phyloP scores from a whole-genome alignment of 2,888 invertebrate genomes.

The Carcina quercana region DNA sequence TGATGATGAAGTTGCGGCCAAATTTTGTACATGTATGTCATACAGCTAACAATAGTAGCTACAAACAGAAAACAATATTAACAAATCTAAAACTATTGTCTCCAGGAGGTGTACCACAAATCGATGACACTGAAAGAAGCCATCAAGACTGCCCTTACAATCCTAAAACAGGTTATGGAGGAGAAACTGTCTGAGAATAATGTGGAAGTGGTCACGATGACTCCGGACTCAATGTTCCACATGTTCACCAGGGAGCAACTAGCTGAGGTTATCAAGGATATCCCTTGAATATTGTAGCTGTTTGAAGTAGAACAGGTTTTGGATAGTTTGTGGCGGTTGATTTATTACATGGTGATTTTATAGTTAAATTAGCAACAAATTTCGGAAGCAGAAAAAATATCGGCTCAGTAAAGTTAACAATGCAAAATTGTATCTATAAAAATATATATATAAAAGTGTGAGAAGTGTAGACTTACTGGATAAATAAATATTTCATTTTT shows the following conservation, averaged over 20 bases:
- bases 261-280: conserved; percentile 88
- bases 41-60: too few species aligned
- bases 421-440: too few species aligned
- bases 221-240: conserved; percentile 86
- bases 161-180: conserved; percentile 99
- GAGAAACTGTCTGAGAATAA: conserved; percentile 97
- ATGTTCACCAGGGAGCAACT: conserved; percentile 94
- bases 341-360: background rate
- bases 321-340: background rate
- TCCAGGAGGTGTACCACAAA: conserved; percentile 80
- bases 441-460: too few species aligned
- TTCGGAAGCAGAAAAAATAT: too few species aligned
- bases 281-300: conserved; percentile 78
- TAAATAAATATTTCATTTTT: too few species aligned
- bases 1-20: too few species aligned
- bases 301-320: background rate
- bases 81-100: too few species aligned
- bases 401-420: too few species aligned
- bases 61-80: too few species aligned
- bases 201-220: conserved; percentile 97
- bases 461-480: too few species aligned
- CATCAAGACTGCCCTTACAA: conserved; percentile 90
- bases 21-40: too few species aligned
- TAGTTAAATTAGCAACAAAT: background rate
- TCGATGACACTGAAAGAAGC: conserved; percentile 97